These are phyloP conservation scores for Arenaria interpres DNA, from an alignment of 2,113 vertebrate genomes.

Conservation along the genomic window DNA sequence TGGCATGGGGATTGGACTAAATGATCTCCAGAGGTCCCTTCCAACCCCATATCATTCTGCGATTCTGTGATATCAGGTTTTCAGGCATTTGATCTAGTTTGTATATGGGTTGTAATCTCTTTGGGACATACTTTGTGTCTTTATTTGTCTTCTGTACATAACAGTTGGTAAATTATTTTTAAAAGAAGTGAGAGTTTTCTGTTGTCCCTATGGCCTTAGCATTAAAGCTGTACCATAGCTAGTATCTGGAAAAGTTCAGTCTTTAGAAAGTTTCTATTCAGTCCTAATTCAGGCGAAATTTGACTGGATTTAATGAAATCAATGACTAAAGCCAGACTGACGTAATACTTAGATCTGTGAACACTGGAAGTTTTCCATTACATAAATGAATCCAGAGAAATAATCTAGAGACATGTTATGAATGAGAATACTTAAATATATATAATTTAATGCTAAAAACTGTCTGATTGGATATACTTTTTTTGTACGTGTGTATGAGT, in stretches of 20 bases:
- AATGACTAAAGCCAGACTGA: constrained; percentile 14
- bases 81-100: not conserved
- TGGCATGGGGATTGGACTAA: no score
- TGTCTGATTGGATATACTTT: not conserved
- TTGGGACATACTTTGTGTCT: not conserved
- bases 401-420: not conserved
- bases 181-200: not conserved
- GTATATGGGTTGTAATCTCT: not conserved
- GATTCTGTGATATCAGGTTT: not conserved
- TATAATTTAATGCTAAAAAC: not conserved
- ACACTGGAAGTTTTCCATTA: not conserved
- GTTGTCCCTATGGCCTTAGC: not conserved
- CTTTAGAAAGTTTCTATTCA: not conserved
- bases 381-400: not conserved
- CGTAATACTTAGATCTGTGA: not conserved
- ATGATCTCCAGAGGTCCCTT: no score
- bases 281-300: not conserved
- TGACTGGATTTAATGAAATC: not conserved
- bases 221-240: not conserved
- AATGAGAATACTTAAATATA: not conserved
- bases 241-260: not conserved
- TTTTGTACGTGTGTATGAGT: not conserved
- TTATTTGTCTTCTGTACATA: not conserved
- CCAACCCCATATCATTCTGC: no score
- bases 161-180: not conserved